Base-by-base conservation (phyloP, 2,797 vertebrate species). In the Phoxinus dragarum region DNA sequence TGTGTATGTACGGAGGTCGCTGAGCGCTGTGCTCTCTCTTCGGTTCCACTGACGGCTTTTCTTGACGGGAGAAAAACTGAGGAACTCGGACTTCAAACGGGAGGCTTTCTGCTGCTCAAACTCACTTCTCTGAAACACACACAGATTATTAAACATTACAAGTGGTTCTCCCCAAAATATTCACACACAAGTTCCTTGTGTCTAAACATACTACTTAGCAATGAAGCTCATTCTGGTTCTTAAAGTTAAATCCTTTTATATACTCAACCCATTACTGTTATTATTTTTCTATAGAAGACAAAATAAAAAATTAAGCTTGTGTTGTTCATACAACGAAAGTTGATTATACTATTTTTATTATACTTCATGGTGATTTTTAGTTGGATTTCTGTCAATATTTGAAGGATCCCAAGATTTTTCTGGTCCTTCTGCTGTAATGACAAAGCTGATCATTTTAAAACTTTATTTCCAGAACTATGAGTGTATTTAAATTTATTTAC, bases 31-130 rank as follows among this genome's bases (percentile, higher is more conserved):
- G 90, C 92, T 90, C 31, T 90, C 92, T 71, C 88, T 90, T 38
- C 88, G 86, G 86, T 52, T 85, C 75, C 21, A 83, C 59, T 34
- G 59, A 23, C 38, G 84, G 82, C 85, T 86, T 36, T 61, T 82
- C 66, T 82, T 80, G 12, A 88, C 84, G 5, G 91, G 91, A 0
- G 93, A 94, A 42, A 90, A 84, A 42, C 86, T 81, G 72, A 96
- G 91, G 85, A 93, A 94, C 79, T 94, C 93, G 56, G 93, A 91
- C 91, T 93, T 93, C 76, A 95, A 44, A 14, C 93, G 87, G 68
- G 75, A 88, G 2, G 91, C 94, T 85, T 88, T 94, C 88, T 93
- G 92, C 74, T 92, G 92, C 86, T 95, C 93, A 91, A 96, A 95
- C 68, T 93, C 92, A 12, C 36, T 73, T 21, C 93, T 93, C 95